Conservation (phyloP, 1,140 invertebrate species). For the Pollicipes pollicipes region DNA sequence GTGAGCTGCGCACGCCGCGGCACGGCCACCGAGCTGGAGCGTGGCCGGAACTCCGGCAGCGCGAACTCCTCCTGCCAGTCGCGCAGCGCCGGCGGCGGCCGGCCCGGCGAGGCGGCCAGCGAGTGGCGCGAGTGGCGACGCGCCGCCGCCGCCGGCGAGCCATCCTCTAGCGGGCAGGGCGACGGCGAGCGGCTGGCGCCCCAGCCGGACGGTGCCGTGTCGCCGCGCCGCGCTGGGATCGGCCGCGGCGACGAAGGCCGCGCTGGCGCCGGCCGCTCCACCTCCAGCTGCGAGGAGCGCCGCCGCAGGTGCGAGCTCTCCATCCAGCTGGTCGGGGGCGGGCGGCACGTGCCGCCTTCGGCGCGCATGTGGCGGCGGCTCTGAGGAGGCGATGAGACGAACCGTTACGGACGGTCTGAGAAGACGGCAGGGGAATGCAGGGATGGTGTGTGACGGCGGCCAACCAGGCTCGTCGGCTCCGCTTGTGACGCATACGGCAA, state of each 20-base stretch:
- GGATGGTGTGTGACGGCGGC: too few species aligned
- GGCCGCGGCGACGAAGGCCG: neutral
- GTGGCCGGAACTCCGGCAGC: neutral
- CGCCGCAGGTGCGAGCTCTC: constrained; percentile 5
- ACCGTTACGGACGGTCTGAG: too few species aligned
- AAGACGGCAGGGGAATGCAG: too few species aligned
- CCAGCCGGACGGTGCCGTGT: neutral
- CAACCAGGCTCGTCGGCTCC: too few species aligned
- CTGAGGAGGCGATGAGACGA: too few species aligned
- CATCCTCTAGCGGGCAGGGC: neutral
- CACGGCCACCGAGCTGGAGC: neutral
- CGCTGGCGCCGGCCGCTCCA: neutral
- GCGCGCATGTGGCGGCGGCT: too few species aligned
- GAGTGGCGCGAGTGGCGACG: neutral
- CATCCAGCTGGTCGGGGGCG: neutral
- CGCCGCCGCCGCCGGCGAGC: neutral
- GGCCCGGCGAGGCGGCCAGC: neutral
- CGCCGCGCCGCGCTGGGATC: neutral
- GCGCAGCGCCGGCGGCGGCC: neutral
- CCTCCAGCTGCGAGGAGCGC: neutral
- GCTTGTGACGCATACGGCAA: too few species aligned
- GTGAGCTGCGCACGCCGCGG: neutral
- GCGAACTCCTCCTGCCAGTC: constrained; percentile 1
- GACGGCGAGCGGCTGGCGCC: neutral
- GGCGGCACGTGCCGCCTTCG: neutral